Evolutionary conservation across 2,888 invertebrate genomes (phyloP).

Genomic region (Eulithis testata): DNA sequence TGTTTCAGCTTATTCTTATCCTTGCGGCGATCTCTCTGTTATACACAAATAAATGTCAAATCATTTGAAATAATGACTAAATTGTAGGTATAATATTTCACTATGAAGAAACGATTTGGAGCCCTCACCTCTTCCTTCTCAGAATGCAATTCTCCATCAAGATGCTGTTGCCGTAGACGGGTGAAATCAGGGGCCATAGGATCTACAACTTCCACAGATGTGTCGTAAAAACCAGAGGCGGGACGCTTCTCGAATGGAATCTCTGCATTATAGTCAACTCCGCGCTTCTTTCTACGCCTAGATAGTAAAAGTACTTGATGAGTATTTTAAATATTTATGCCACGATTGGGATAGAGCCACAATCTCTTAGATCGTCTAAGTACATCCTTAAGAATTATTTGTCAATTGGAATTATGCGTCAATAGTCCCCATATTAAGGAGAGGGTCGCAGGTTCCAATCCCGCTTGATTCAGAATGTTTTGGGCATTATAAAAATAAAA

Average conservation of each 20-base stretch:
- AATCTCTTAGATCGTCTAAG: too few species aligned
- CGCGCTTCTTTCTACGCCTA: conserved; percentile 91
- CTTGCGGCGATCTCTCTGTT: conserved; percentile 93
- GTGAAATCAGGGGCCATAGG: conserved; percentile 96
- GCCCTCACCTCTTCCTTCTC: conserved; percentile 93
- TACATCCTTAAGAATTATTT: too few species aligned
- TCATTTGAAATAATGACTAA: too few species aligned
- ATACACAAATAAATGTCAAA: not conserved
- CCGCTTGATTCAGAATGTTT: too few species aligned
- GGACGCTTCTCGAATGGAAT: conserved; percentile 99
- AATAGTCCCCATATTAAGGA: too few species aligned
- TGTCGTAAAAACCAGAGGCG: conserved; percentile 97
- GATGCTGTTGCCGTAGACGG: conserved; percentile 94
- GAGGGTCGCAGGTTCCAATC: too few species aligned
- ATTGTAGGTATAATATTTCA: too few species aligned
- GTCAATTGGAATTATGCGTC: too few species aligned
- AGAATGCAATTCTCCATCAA: conserved; percentile 95
- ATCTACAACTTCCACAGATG: conserved; percentile 94
- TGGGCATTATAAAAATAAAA: too few species aligned
- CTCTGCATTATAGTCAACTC: conserved; percentile 98
- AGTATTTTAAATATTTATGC: not conserved
- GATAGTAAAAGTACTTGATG: not conserved
- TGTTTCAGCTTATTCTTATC: conserved; percentile 98
- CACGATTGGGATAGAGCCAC: too few species aligned
- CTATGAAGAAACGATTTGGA: too few species aligned